These are phyloP conservation scores for Ophion costatus DNA, from an alignment of 2,888 invertebrate species.

Conservation along the genomic window DNA sequence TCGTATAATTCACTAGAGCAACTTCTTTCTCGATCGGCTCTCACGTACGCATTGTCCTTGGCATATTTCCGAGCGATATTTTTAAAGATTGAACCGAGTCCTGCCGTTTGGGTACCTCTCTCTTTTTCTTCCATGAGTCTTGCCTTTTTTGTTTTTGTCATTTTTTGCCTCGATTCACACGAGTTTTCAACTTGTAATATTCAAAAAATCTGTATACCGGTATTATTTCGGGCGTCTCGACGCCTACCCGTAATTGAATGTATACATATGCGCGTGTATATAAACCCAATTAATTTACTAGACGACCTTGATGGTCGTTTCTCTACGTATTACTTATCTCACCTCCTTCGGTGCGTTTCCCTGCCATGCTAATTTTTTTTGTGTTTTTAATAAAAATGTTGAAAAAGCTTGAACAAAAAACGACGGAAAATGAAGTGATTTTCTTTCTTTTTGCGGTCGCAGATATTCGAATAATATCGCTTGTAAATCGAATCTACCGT, in stretches of 20 bases:
- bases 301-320: constrained; percentile 41
- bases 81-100: constrained; percentile 39
- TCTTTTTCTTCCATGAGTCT: constrained; percentile 19
- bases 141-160: constrained; percentile 2
- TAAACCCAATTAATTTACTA: constrained; percentile 19
- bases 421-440: no score
- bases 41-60: constrained; percentile 56
- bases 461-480: no score
- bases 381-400: neutral
- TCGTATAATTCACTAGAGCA: constrained; percentile 35
- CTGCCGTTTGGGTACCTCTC: constrained; percentile 28
- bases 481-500: no score
- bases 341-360: neutral
- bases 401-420: neutral
- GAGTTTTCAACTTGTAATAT: constrained; percentile 13
- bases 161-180: constrained; percentile 22
- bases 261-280: neutral
- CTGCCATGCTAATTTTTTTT: neutral
- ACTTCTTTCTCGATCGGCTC: constrained; percentile 56
- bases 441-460: no score
- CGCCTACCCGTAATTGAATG: constrained; percentile 1
- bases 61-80: constrained; percentile 56
- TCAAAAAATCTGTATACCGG: constrained; percentile 19
- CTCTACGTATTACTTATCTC: constrained; percentile 12
- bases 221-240: constrained; percentile 26